Conservation (phyloP, 2,888 invertebrate species). For the Mayetiola destructor region DNA sequence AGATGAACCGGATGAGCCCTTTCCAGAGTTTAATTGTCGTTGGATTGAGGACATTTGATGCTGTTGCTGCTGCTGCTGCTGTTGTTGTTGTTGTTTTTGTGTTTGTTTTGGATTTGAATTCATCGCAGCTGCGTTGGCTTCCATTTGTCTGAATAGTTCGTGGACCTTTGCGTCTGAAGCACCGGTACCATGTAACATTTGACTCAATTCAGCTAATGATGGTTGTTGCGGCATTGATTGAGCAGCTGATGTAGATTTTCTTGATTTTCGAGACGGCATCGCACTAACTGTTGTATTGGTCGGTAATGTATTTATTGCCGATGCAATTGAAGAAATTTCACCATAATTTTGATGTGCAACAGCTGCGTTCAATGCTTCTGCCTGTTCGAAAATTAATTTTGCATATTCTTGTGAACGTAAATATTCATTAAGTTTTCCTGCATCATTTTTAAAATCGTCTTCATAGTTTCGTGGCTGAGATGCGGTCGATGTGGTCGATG, state of each 20-base stretch:
- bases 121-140: not conserved
- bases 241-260: slow-evolving; percentile 6
- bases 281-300: slow-evolving; percentile 3
- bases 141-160: not conserved
- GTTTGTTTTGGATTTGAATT: not conserved
- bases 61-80: not conserved
- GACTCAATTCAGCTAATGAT: not conserved
- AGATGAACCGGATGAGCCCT: not conserved
- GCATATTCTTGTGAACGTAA: slow-evolving; percentile 36
- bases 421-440: slow-evolving; percentile 33
- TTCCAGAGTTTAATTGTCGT: not conserved
- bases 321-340: slow-evolving; percentile 4
- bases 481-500: not conserved
- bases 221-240: not conserved
- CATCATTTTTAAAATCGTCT: slow-evolving; percentile 34
- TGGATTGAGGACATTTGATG: not conserved
- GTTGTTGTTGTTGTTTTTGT: not conserved
- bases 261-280: not conserved
- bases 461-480: slow-evolving; percentile 5
- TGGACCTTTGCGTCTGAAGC: not conserved
- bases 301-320: not conserved
- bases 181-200: not conserved
- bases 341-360: slow-evolving; percentile 20
- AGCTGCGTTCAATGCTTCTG: slow-evolving; percentile 23
- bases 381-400: slow-evolving; percentile 32